Evolutionary conservation across 2,797 vertebrate genomes (phyloP), one percentile per base, ranked within the genome.

Genomic region (Poeciliopsis presidionis): DNA sequence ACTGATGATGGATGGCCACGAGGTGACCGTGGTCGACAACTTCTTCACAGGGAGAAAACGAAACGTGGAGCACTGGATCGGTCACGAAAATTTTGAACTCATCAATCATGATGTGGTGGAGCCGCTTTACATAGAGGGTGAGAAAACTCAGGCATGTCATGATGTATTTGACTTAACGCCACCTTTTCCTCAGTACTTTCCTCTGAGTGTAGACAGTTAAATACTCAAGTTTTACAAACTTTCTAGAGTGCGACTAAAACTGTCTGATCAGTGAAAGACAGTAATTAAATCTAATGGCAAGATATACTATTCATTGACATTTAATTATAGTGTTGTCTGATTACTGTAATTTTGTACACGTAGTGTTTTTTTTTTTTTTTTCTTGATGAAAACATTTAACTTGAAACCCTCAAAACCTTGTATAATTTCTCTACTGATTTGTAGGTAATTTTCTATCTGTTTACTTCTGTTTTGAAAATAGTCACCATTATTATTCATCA

Each of bases 1-100:
- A 89, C 96, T 99, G 92, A 99, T 99, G 98, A 99, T 99, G 98
- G 98, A 99, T n/a, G 98, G 98, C 89, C 98, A 99, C 55, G 98
- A 99, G 92, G 97, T 99, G 86, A 99, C 98, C 1, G 98, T 99
- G 92, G 98, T 99, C 86, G 98, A 99, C 96, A 99, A 99, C 96
- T 99, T 99, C 94, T 99, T 99, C 95, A 99, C 98, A 1, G 98
- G 98, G 83, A 96, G 98, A 82, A 99, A 99, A 93, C 97, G 98
- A 89, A 99, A 99, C 2, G 98, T 99, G 89, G 98, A 99, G 89
- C 98, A 99, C 93, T 99, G 98, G 98, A 97, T 99, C 9, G 98
- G 98, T 88, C 98, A 99, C n/a, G 98, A 99, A 92, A 99, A 99
- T 95, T 99, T 99, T 8, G 98, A 99, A 91, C 97, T 99, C 76